A percentile compares a stretch with the other conserved stretches of the same genome.
Conservation (phyloP, 1,140 invertebrate species). For the Trachelipus rathkii region DNA sequence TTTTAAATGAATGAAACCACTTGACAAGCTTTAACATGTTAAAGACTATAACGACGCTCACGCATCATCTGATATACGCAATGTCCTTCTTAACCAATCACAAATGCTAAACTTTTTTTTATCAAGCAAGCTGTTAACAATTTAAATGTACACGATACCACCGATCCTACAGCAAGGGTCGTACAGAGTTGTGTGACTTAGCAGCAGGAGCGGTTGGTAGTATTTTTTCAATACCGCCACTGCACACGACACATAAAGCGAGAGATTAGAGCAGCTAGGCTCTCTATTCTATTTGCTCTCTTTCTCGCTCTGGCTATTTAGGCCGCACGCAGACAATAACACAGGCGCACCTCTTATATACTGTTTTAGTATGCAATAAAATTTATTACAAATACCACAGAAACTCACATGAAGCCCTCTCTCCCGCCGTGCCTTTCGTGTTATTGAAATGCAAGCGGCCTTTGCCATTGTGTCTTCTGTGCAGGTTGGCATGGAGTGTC, state of each 20-base stretch:
- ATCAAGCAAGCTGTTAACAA: too few species aligned
- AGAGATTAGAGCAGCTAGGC: neutral
- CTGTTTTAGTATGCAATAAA: neutral
- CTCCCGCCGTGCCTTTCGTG: conserved; percentile 6
- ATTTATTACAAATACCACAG: neutral
- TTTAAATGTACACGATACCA: neutral
- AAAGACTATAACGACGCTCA: too few species aligned
- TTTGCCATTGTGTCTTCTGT: conserved; percentile 6
- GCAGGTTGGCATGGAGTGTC: neutral
- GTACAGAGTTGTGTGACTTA: neutral
- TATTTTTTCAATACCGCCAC: neutral
- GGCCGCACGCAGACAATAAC: conserved; percentile 10
- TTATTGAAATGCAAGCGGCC: conserved; percentile 9
- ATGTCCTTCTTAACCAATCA: too few species aligned
- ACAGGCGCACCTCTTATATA: neutral
- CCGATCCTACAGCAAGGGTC: conserved; percentile 4
- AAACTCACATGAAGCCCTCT: conserved; percentile 3
- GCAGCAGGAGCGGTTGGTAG: conserved; percentile 6
- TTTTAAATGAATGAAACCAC: too few species aligned
- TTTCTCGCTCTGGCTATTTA: neutral
- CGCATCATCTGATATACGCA: too few species aligned
- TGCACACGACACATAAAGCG: neutral
- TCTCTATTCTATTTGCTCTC: neutral
- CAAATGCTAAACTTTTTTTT: too few species aligned
- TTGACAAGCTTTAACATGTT: too few species aligned